These are phyloP conservation scores for Lutraria lutraria DNA, from an alignment of 2,888 invertebrate genomes.

Conservation along the genomic window DNA sequence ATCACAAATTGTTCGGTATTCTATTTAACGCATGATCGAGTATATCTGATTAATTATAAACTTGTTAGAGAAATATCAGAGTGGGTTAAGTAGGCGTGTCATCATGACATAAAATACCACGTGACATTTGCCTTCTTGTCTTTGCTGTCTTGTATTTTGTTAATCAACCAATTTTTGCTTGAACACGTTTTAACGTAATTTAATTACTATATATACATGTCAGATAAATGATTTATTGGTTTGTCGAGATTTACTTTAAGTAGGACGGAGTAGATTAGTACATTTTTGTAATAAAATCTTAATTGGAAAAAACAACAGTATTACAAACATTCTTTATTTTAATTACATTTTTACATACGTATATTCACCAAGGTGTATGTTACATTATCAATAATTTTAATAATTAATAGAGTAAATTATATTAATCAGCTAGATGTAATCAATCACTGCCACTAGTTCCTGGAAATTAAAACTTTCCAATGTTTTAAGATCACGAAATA, in stretches of 20 bases:
- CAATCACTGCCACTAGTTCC: neutral
- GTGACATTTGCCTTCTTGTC: too few relatives aligned
- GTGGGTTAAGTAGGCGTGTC: too few relatives aligned
- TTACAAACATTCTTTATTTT: neutral
- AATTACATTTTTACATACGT: neutral
- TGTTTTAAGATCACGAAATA: neutral
- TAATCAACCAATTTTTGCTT: too few relatives aligned
- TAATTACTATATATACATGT: too few relatives aligned
- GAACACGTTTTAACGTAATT: too few relatives aligned
- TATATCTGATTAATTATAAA: too few relatives aligned
- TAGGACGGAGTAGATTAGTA: neutral
- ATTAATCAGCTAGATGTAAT: neutral
- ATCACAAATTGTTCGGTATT: too few relatives aligned
- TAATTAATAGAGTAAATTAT: neutral
- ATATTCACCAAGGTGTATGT: neutral
- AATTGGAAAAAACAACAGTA: neutral
- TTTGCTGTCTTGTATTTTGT: too few relatives aligned
- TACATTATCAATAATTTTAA: conserved; percentile 1
- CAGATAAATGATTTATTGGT: neutral
- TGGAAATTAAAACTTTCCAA: neutral
- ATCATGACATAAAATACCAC: too few relatives aligned
- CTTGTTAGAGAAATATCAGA: too few relatives aligned
- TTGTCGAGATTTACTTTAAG: neutral
- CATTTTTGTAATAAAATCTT: neutral
- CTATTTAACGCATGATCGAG: too few relatives aligned